Evolutionary conservation across 2,113 vertebrate genomes (phyloP), one percentile per base, ranked within the genome.

Genomic region (Dipodomys stephensi): DNA sequence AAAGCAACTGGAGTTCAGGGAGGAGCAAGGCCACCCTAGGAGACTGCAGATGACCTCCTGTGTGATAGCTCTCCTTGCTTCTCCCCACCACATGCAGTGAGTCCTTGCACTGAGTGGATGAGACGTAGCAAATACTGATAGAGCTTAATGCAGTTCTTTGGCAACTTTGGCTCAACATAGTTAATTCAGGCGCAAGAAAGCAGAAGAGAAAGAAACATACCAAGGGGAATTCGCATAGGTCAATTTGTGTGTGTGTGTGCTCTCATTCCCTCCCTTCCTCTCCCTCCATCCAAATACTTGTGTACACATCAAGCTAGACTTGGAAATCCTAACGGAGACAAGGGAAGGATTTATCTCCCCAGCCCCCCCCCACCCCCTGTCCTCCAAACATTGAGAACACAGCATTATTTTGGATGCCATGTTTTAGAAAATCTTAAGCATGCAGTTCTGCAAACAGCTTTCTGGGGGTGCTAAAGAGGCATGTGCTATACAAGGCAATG

Each of bases 381-480:
- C 49, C 49, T 7, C 49, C 49, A 49, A 49, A 53, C 19, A 32
- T 1, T 39, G 46, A 86, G 7, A 71, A 60, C 3, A 35, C 46
- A 77, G 84, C 53, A 60, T 49, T 72, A 13, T 53, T 53, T 53
- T 53, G 49, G 4, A 6, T 28, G 6, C 13, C 25, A 5, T 15
- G 19, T 85, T 85, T 10, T 1, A 19, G 64, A 53, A 13, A 32
- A 11, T 18, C 27, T 30, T 76, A 12, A 0, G 11, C 7, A 4
- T 7, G 2, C 0, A 28, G 20, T 32, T 44, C 30, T 87, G 30
- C 49, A 57, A 19, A 6, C 65, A 77, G 35, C 4, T 25, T 62
- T 20, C 1, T 4, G 32, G 7, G 12, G 1, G 0, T 27, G 76
- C 39, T 25, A 44, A 8, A 32, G 10, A 28, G 2, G 32, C 12